These are phyloP conservation scores for Bombus impatiens DNA, from an alignment of 1,140 invertebrate genomes.

Conservation along the genomic window DNA sequence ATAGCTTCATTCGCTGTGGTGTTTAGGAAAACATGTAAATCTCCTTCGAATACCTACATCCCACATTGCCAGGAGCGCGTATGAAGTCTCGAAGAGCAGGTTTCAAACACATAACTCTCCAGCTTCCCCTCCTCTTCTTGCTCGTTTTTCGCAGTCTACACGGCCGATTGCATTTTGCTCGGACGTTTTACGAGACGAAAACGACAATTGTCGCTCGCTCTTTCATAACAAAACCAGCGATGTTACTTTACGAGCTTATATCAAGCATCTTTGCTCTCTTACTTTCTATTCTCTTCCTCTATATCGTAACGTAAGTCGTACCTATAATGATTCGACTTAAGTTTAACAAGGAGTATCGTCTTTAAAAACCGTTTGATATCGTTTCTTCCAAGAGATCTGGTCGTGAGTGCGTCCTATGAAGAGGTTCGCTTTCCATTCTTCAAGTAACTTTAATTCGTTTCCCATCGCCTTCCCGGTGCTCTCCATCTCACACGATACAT, in stretches of 20 bases:
- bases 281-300: neutral
- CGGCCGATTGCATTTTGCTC: conserved; percentile 30
- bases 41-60: conserved; percentile 21
- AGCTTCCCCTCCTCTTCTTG: neutral
- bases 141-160: neutral
- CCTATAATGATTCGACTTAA: conserved; percentile 26
- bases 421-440: neutral
- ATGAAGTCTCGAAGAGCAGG: conserved; percentile 38
- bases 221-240: neutral
- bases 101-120: conserved; percentile 50
- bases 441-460: conserved; percentile 12
- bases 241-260: neutral
- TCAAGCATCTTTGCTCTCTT: neutral
- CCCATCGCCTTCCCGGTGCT: neutral
- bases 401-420: neutral
- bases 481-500: neutral
- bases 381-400: neutral
- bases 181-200: conserved; percentile 31
- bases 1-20: conserved; percentile 3
- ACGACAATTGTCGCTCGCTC: conserved; percentile 41
- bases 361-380: conserved; percentile 9
- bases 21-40: conserved; percentile 45
- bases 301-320: neutral
- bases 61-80: neutral
- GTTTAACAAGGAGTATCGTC: conserved; percentile 32